These are phyloP conservation scores for Gymnothorax javanicus DNA, from an alignment of 2,797 vertebrate genomes.

Conservation along the genomic window DNA sequence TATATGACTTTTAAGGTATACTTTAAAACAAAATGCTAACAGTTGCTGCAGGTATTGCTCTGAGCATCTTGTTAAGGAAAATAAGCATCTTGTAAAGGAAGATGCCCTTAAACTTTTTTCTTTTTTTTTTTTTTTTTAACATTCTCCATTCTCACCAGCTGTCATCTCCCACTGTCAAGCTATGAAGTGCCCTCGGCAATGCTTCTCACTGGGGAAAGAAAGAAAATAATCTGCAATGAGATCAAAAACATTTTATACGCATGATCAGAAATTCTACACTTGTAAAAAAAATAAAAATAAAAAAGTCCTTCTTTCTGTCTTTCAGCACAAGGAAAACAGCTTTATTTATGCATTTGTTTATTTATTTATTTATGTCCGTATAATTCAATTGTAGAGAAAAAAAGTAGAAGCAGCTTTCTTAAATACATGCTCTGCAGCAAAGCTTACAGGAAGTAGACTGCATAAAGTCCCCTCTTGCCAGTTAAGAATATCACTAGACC, in stretches of 20 bases:
- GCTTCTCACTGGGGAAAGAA: slow-evolving; percentile 40
- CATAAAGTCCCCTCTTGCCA: slow-evolving; percentile 67
- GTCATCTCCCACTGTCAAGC: slow-evolving; percentile 64
- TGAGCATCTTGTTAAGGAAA: slow-evolving; percentile 15
- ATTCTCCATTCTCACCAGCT: slow-evolving; percentile 42
- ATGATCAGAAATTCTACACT: slow-evolving; percentile 77
- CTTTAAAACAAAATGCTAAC: slow-evolving; percentile 5
- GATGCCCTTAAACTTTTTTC: slow-evolving; percentile 37
- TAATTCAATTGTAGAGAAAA: slow-evolving; percentile 42
- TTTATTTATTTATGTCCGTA: slow-evolving; percentile 43
- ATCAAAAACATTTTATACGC: slow-evolving; percentile 72
- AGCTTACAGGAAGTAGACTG: slow-evolving; percentile 51
- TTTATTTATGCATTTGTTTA: slow-evolving; percentile 40
- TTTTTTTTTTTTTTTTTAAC: slow-evolving; percentile 40
- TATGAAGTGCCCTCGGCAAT: slow-evolving; percentile 57
- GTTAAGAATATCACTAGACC: slow-evolving; percentile 63
- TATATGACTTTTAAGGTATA: slow-evolving; percentile 5
- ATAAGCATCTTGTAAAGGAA: slow-evolving; percentile 12
- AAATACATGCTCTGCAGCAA: slow-evolving; percentile 60
- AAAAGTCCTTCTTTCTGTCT: slow-evolving; percentile 69
- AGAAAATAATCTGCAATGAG: slow-evolving; percentile 51
- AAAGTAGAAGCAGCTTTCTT: slow-evolving; percentile 62
- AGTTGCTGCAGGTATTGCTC: slow-evolving; percentile 7
- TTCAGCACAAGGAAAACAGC: slow-evolving; percentile 58
- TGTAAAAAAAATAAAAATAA: slow-evolving; percentile 74